phyloP scores from a whole-genome alignment of 1,140 invertebrate genomes.

The Gonatopus flavifemur region DNA sequence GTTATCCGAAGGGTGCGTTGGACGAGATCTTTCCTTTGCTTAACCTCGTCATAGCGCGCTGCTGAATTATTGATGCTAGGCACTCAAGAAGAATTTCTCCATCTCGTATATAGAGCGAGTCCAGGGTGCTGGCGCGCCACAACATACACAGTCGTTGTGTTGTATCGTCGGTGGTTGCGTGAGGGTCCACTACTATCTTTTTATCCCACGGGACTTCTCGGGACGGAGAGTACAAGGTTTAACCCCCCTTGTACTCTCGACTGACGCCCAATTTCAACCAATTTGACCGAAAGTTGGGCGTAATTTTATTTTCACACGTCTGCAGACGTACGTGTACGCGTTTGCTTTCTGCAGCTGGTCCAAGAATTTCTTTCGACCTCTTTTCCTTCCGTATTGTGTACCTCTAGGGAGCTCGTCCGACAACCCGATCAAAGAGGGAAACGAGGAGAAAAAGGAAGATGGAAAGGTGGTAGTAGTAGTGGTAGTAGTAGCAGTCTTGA shows the following conservation, averaged over 20 bases:
- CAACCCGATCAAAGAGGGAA: too few relatives aligned
- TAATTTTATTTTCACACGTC: slow-evolving; percentile 64
- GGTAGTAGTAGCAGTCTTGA: too few relatives aligned
- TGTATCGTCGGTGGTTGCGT: slow-evolving; percentile 11
- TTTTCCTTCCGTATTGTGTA: slow-evolving; percentile 23
- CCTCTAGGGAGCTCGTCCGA: slow-evolving; percentile 32
- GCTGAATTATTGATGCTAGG: slow-evolving; percentile 52
- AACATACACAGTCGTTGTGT: too few relatives aligned
- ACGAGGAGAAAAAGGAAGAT: slow-evolving; percentile 23
- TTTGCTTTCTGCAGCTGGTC: not conserved
- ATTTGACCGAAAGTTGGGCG: slow-evolving; percentile 63
- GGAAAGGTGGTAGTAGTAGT: too few relatives aligned
- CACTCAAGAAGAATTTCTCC: slow-evolving; percentile 41
- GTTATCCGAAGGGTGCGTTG: slow-evolving; percentile 8
- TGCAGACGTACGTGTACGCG: slow-evolving; percentile 28
- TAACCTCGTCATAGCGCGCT: slow-evolving; percentile 49
- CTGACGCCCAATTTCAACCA: slow-evolving; percentile 63
- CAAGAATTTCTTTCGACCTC: slow-evolving; percentile 9
- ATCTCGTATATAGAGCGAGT: too few relatives aligned
- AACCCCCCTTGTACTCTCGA: slow-evolving; percentile 40
- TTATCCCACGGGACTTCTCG: slow-evolving; percentile 40
- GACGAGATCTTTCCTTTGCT: too few relatives aligned
- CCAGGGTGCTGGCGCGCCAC: too few relatives aligned
- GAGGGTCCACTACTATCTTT: slow-evolving; percentile 16
- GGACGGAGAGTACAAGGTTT: slow-evolving; percentile 23